Evolutionary conservation across 1,140 invertebrate genomes (phyloP), one percentile per base, ranked within the genome.

Genomic region (Neoseiulus cucumeris): DNA sequence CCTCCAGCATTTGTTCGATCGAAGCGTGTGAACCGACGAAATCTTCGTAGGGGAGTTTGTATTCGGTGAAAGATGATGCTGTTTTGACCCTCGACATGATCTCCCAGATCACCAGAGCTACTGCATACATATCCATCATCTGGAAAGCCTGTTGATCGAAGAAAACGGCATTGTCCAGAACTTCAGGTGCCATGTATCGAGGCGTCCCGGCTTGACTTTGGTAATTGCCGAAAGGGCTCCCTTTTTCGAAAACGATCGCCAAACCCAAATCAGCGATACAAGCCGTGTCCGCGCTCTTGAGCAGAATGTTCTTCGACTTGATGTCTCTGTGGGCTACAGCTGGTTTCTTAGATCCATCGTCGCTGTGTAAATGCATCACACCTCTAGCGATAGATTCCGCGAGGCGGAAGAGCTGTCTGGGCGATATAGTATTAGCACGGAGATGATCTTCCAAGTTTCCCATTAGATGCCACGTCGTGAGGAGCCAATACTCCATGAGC

Each of bases 201-300:
- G 92, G 94, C 1, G 93, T 97, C 45, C 93, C 93, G 44, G 65
- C 86, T 79, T 89, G 85, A 44, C 89, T 89, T 77, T 93, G 89
- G 28, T 86, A 87, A 73, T 92, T 89, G 25, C 87, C 87, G 69
- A 86, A 84, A 64, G 71, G 72, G 66, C 75, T 72, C 5, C 76
- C 86, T 7, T 87, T 84, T 71, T 92, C 85, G 77, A 97, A 98
- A 68, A 93, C 84, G 67, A 98, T 78, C 14, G 94, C 93, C 22
- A 98, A 78, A 6, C 94, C 94, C 79, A 98, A 98, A 78, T 98
- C 95, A 64, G 92, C 92, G 73, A 98, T 91, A 72, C 93, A 97
- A 14, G 91, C 90, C 44, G 87, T 89, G 74, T 97, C 78, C 75
- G 98, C 90, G 29, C 80, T 76, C 76, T 93, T 95, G 0, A 98